Evolutionary conservation across 1,140 invertebrate genomes (phyloP), one percentile per base, ranked within the genome.

Genomic region (Acromyrmex echinatior): DNA sequence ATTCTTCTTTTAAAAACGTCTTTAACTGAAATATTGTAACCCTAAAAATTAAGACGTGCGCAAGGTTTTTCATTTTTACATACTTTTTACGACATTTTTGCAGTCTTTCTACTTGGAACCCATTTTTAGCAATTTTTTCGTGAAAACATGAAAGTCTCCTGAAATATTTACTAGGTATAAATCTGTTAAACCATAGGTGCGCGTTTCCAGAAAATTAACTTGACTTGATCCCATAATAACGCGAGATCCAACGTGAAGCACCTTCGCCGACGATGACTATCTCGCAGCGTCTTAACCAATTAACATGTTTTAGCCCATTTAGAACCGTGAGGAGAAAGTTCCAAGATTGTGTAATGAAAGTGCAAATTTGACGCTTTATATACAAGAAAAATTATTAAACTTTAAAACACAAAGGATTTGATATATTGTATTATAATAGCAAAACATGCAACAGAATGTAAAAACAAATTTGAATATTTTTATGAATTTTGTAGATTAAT

Each of bases 121-220:
- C 56, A 25, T 16, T 73, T 81, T 49, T 14, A 71, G 53, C 35
- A 73, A 60, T 62, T 39, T 53, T 63, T 74, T 62, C 53, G 25
- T 21, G 45, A 76, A 25, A 74, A 84, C 63, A 9, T 45, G 28
- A n/a, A 84, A 84, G 56, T 76, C 56, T 74, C 39, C n/a, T 62
- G 70, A 62, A 71, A 62, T 76, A 70, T 84, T 63, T 51, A 39
- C 39, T 14, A n/a, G 14, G 39, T 39, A 53, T 76, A 84, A 76
- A 76, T 84, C 70, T 84, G 56, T 51, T 84, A 62, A 84, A 74
- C 68, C 68, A 49, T 39, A 51, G 70, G 39, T 76, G 80, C 80
- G 56, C 80, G 56, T 84, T 84, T 84, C 58, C 56, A 74, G 56
- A 74, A 84, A 70, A 84, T 84, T 84, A 84, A 74, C 56, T 74